Evolutionary conservation across 2,888 invertebrate species (phyloP).

Genomic region (Cataglyphis altisquamis): DNA sequence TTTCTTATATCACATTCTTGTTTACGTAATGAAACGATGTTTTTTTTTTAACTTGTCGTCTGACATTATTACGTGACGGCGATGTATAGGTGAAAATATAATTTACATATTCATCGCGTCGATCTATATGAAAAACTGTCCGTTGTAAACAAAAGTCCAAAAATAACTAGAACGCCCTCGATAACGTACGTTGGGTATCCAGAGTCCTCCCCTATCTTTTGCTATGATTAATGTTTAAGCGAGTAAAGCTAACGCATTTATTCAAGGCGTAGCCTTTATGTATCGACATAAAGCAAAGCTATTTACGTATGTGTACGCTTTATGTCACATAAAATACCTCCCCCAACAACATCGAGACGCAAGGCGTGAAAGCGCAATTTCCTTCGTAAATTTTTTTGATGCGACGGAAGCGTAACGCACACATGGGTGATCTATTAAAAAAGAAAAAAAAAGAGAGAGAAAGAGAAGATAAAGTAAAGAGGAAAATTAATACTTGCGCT

Average conservation of each 20-base stretch:
- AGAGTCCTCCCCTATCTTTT: constrained; percentile 40
- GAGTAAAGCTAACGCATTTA: constrained; percentile 48
- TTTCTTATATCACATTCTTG: constrained; percentile 7
- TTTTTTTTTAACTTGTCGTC: constrained; percentile 28
- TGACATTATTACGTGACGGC: constrained; percentile 26
- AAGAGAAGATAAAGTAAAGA: neutral
- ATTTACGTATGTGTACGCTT: constrained; percentile 37
- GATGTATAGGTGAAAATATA: constrained; percentile 17
- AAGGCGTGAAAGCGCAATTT: constrained; percentile 44
- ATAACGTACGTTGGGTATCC: constrained; percentile 28
- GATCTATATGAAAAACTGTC: constrained; percentile 4
- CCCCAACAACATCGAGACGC: neutral
- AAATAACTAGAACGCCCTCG: constrained; percentile 41
- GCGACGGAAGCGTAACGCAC: neutral
- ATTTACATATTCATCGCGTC: constrained; percentile 5
- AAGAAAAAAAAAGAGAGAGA: neutral
- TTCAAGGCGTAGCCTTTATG: constrained; percentile 46
- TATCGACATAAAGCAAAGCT: constrained; percentile 46
- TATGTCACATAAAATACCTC: constrained; percentile 13
- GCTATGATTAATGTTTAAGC: constrained; percentile 43
- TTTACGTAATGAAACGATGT: constrained; percentile 17
- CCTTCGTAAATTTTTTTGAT: constrained; percentile 45
- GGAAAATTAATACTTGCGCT: constrained; percentile 33
- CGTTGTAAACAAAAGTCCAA: constrained; percentile 53
- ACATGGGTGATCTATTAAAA: constrained; percentile 33